Base-by-base conservation (phyloP, 92 coral and sea anemone species). In the Diadumene lineata region DNA sequence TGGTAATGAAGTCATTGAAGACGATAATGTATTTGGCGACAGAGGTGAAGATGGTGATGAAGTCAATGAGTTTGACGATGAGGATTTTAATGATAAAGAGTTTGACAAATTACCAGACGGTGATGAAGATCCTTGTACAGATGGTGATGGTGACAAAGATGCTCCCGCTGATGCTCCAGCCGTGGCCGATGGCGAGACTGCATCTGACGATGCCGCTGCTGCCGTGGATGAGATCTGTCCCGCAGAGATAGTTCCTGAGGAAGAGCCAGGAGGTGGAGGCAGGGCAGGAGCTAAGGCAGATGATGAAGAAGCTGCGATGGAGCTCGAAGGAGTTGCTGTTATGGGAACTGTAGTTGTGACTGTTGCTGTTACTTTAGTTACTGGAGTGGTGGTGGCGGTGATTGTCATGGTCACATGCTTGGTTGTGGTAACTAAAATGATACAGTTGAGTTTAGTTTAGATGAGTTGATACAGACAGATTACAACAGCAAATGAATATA, bases 331-430 rank as follows among this genome's bases (percentile, higher is more conserved):
- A 0, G 34, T 6, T 15, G 55, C 11, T 21, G 58, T 53, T 2
- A 53, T 53, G 6, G 2, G 21, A 11, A 58, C 64, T 58, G 64
- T 58, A 10, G 64, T 22, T 22, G 64, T 58, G 30, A 58, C 31
- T 58, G 26, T 17, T 15, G 6, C 60, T 53, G 48, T 38, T 13
- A 38, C 48, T 38, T 38, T 6, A 38, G 6, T 38, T 13, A 38
- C 6, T 4, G 22, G 22, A 31, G 73, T 68, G 73, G 56, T 68
- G 55, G 73, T 68, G n/a, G 73, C 73, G 1, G 30, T 19, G 55
- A 28, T 26, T 31, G 56, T 34, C 55, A 21, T 24, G 56, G 73
- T 68, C 50, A 32, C 34, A 38, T 38, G 48, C 48, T 38, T 38
- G 48, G 13, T 13, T 4, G 48, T 38, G 6, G 48, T 38, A 38